A percentile compares a stretch with the other conserved stretches of the same genome.
Conservation (phyloP, 2,797 vertebrate species). For the Melanotaenia pygmaea region DNA sequence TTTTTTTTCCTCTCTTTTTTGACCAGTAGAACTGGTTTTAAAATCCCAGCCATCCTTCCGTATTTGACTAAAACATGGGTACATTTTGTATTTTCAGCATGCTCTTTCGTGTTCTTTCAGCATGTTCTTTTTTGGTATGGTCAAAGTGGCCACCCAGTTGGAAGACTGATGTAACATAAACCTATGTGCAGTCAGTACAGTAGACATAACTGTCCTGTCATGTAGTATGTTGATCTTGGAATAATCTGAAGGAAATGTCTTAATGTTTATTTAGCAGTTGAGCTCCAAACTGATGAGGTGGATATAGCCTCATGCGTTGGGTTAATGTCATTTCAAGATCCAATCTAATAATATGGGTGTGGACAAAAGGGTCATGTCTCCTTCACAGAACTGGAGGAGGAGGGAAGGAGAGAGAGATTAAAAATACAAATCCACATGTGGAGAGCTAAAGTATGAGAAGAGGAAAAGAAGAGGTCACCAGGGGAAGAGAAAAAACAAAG, state of each 20-base stretch:
- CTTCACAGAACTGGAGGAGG: constrained; percentile 10
- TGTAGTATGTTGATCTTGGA: constrained; percentile 52
- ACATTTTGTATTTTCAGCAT: constrained; percentile 5
- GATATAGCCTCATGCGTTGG: constrained; percentile 17
- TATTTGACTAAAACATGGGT: background rate
- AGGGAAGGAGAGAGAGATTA: background rate
- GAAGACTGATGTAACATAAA: constrained; percentile 9
- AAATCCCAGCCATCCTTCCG: background rate
- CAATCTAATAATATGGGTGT: constrained; percentile 34
- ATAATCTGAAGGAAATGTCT: constrained; percentile 43
- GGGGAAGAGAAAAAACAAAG: constrained; percentile 17
- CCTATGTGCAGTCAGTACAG: background rate
- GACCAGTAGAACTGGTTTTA: background rate
- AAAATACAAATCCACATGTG: constrained; percentile 12
- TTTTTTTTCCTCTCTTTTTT: background rate
- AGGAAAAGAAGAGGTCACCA: background rate
- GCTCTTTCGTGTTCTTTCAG: background rate
- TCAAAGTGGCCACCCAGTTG: constrained; percentile 28
- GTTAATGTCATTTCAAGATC: constrained; percentile 50
- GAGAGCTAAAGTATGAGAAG: constrained; percentile 10
- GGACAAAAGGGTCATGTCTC: constrained; percentile 13
- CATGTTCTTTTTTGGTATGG: background rate
- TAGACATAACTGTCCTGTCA: constrained; percentile 10
- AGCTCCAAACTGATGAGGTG: constrained; percentile 30
- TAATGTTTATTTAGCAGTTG: constrained; percentile 38